phyloP scores from a whole-genome alignment of 2,113 vertebrate species.

The Prinia subflava region DNA sequence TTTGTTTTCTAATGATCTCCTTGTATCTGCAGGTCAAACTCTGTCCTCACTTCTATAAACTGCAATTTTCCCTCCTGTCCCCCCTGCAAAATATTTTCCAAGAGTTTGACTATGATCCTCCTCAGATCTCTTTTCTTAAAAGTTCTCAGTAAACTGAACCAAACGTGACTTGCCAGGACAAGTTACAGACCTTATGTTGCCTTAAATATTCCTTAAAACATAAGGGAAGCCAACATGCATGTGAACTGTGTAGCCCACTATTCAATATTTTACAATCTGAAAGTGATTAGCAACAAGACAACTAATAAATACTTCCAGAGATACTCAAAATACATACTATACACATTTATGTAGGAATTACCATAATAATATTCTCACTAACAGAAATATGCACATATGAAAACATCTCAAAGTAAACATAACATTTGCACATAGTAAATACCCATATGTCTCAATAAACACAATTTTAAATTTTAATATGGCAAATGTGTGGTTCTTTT shows the following conservation, averaged over 20 bases:
- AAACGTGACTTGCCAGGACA: background rate
- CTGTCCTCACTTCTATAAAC: background rate
- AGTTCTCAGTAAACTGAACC: background rate
- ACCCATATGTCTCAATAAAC: slow-evolving; percentile 67
- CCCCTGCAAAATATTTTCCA: background rate
- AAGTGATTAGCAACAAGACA: background rate
- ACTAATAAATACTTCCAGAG: slow-evolving; percentile 10
- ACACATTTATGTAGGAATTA: slow-evolving; percentile 53
- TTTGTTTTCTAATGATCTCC: background rate
- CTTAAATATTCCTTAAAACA: background rate
- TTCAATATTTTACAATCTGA: background rate
- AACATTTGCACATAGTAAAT: slow-evolving; percentile 68
- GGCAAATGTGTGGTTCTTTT: background rate
- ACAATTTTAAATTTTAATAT: slow-evolving; percentile 56
- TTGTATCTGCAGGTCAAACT: background rate
- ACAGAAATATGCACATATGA: slow-evolving; percentile 61
- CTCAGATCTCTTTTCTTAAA: background rate
- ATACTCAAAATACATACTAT: slow-evolving; percentile 25
- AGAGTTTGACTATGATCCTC: background rate
- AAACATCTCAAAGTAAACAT: slow-evolving; percentile 60
- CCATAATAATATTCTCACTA: slow-evolving; percentile 47
- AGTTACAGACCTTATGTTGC: background rate
- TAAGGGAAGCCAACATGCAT: background rate
- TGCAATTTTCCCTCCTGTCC: background rate
- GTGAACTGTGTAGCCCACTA: background rate